Evolutionary conservation across 2,888 invertebrate genomes (phyloP), one percentile per base, ranked within the genome.

Genomic region (Agrochola lychnidis): DNA sequence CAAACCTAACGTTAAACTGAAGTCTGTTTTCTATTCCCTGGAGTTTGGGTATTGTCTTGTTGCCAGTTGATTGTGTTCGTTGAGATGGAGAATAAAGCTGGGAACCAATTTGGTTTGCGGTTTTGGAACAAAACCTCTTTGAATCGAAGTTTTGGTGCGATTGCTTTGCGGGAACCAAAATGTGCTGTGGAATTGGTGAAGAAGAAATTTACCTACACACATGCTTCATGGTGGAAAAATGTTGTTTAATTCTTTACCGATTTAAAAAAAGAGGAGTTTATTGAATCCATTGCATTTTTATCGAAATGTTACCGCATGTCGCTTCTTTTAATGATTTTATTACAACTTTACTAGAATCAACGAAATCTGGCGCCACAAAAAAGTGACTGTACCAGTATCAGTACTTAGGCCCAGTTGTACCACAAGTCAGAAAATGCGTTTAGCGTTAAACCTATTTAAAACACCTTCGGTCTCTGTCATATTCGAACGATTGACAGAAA

Each of bases 21-120:
- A 69, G 78, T 70, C 69, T 70, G 71, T 78, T 83, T 78, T 81
- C 66, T 57, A 69, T 81, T 81, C 81, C 81, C 83, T 22, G 10
- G 66, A 62, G 72, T 66, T 79, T 82, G 36, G 72, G 45, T 68
- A 70, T 71, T 48, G 62, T 63, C 51, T 61, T 80, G 82, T 71
- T 78, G 53, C 59, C 59, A 71, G 59, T 69, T 81, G 78, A 82
- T 81, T 81, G 70, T 78, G 70, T 82, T 78, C 71, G 78, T 45
- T 71, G 63, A 81, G 71, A 82, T 71, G 71, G 68, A 68, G 71
- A 77, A 82, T 82, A 75, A 57, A 75, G 68, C 81, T 36, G 81
- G 25, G 6, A 70, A 67, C 82, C 66, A 70, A 82, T 70, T 77
- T 48, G 67, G n/a, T 77, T 66, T 67, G 78, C 56, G 67, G 63